Evolutionary conservation across 2,797 vertebrate genomes (phyloP), one percentile per base, ranked within the genome.

Genomic region (Takifugu ocellatus): DNA sequence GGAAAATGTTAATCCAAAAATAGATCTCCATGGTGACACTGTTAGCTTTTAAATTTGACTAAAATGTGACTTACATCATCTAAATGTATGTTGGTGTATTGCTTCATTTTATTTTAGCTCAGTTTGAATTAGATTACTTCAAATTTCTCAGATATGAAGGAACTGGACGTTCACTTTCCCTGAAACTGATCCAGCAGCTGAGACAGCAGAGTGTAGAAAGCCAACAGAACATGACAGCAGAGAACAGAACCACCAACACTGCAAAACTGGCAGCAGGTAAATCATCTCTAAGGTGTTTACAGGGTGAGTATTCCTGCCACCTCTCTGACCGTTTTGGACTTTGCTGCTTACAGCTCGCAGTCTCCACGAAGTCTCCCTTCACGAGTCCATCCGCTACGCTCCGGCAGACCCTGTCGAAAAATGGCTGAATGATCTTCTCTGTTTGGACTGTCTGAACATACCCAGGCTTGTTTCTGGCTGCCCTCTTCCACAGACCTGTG

Each of bases 161-260:
- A 58, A 99, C 97, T 0, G 97, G 97, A 0, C 95, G 97, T 7
- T 99, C 97, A 0, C 92, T 99, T 1, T 99, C 97, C 12, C 93
- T 99, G 68, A 99, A 99, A 79, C 92, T 99, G 48, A 95, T 99
- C 49, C 95, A 98, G 83, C 96, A 99, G 89, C 83, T 99, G 64
- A 91, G 97, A 21, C 95, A 96, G 56, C 96, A 99, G 87, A 99
- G 95, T 0, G 85, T 90, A 7, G 93, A 96, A 68, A 95, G 92
- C 77, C 96, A 98, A 78, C 85, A 93, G 87, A 94, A 77, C 65
- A 69, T 91, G 77, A 93, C 93, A 0, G 97, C 97, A 0, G 94
- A 98, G 88, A 99, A 99, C 88, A 92, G 92, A 77, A 79, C 39
- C 78, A 85, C 87, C 1, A 90, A 84, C 49, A 95, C 93, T 0